Base-by-base conservation (phyloP, 1,140 invertebrate species). In the Episyrphus balteatus region DNA sequence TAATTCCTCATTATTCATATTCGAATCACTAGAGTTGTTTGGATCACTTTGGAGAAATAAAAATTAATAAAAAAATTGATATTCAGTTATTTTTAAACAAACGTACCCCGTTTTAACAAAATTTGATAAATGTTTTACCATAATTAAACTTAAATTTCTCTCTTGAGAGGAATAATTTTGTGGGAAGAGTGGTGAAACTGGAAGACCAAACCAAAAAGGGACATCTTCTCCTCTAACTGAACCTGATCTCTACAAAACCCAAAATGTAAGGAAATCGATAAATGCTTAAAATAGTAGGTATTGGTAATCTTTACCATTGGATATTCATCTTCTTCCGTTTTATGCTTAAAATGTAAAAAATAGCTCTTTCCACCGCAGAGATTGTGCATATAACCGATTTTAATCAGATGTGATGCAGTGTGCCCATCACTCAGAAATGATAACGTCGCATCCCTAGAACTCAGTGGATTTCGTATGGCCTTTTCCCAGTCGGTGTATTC, bases 401-500 rank as follows among this genome's bases (percentile, higher is more conserved):
- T 75, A 48, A 90, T 79, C 11, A 90, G 72, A 3, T 86, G 85
- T n/a, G 88, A 83, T 1, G 82, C 84, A 5, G 86, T 88, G 55
- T 89, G 84, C 1, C 87, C 87, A 64, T 92, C 88, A 59, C 86
- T 86, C n/a, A 92, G 69, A 36, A 89, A 79, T 62, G 82, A 79
- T 32, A 85, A 66, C 8, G 82, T 82, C 30, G 82, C 80, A 66
- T 87, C 84, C n/a, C 85, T 70, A 11, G 85, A 80, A 57, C 79
- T 83, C 51, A 83, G 68, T 37, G 83, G 86, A 72, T 76, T 88
- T 65, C 78, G 81, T 59, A 54, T 83, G 68, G 51, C 85, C 77
- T 82, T 78, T 62, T 90, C 88, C 89, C 89, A 93, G 65, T 93
- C 88, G 39, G 88, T 92, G 70, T 93, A 93, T 65, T 93, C 89